A percentile compares a stretch with the other conserved stretches of the same genome.
phyloP scores from a whole-genome alignment of 2,113 vertebrate genomes.

The Benthochromis sp. region DNA sequence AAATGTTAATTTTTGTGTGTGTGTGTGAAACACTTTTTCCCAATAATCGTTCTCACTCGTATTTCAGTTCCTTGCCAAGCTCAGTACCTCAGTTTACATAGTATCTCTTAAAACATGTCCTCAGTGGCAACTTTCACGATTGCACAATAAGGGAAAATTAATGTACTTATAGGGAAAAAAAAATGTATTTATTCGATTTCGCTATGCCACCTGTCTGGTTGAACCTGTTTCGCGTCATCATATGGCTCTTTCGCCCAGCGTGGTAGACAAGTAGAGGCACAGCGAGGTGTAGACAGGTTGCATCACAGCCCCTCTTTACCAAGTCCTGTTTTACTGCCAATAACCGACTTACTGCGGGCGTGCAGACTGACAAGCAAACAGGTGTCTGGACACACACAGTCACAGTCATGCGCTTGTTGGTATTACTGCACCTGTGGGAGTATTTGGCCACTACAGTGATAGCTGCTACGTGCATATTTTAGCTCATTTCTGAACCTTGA shows the following conservation, averaged over 20 bases:
- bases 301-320: background rate
- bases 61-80: background rate
- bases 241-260: background rate
- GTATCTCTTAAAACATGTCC: background rate
- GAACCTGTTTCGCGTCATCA: constrained; percentile 16
- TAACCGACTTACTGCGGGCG: background rate
- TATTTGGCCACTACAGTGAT: background rate
- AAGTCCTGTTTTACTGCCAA: background rate
- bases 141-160: background rate
- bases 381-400: background rate
- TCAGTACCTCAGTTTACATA: background rate
- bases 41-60: background rate
- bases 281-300: background rate
- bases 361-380: background rate
- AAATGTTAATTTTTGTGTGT: background rate
- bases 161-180: background rate
- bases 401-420: background rate
- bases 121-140: background rate
- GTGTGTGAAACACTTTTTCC: background rate
- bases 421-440: background rate
- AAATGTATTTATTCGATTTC: background rate
- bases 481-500: background rate
- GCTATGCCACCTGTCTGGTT: constrained; percentile 4
- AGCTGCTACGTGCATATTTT: background rate
- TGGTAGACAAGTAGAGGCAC: constrained; percentile 24